Evolutionary conservation across 2,888 invertebrate genomes (phyloP).

Genomic region (Acleris holmiana): DNA sequence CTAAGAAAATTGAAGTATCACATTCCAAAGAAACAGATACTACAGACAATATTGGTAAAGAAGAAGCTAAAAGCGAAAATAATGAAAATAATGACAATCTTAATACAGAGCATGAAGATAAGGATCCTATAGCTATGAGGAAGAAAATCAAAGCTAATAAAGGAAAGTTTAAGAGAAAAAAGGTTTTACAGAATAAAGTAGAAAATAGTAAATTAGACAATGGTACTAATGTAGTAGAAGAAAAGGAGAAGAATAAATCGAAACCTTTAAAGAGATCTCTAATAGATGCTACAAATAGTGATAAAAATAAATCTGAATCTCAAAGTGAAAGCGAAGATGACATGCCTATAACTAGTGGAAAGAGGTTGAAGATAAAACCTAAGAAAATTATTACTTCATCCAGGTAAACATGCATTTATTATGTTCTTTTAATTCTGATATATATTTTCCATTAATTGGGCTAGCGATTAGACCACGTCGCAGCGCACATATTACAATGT

Average conservation of each 20-base stretch:
- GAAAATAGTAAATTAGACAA: constrained; percentile 49
- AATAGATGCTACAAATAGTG: constrained; percentile 66
- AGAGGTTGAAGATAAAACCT: constrained; percentile 77
- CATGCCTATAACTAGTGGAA: constrained; percentile 70
- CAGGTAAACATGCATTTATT: constrained; percentile 54
- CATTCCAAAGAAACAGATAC: constrained; percentile 69
- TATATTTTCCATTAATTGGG: too few species aligned
- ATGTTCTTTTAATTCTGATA: too few species aligned
- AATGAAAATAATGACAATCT: constrained; percentile 52
- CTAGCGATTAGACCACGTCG: too few species aligned
- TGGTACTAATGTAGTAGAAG: constrained; percentile 50
- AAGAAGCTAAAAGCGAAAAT: constrained; percentile 53
- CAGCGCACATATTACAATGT: too few species aligned
- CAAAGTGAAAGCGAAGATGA: constrained; percentile 76
- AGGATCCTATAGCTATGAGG: constrained; percentile 60
- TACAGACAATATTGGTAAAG: constrained; percentile 55
- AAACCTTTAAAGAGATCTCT: constrained; percentile 72
- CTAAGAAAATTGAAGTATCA: constrained; percentile 64
- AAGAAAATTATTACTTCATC: constrained; percentile 73
- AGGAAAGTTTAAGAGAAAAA: constrained; percentile 75
- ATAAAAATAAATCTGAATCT: constrained; percentile 77
- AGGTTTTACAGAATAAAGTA: constrained; percentile 47
- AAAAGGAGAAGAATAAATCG: constrained; percentile 54
- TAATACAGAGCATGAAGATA: constrained; percentile 46
- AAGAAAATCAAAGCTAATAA: constrained; percentile 76